Evolutionary conservation across 1,140 invertebrate genomes (phyloP).

Genomic region (Papilio polyxenes): DNA sequence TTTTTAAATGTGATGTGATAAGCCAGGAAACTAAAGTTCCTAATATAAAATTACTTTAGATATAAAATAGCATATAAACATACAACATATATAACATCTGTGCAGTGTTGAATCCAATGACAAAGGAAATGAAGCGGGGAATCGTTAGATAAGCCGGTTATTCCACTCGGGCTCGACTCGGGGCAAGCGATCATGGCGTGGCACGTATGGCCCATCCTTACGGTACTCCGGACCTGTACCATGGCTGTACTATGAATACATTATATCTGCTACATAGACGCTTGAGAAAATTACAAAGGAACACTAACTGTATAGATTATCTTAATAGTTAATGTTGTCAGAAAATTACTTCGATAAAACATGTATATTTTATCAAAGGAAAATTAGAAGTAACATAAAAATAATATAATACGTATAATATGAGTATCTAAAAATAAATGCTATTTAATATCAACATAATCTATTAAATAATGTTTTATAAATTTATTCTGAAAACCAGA

Average conservation of each 20-base stretch:
- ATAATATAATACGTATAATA: no score
- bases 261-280: slow-evolving; percentile 23
- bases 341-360: neutral
- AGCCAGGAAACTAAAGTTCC: neutral
- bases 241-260: slow-evolving; percentile 41
- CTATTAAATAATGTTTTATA: no score
- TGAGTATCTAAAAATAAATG: no score
- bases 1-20: no score
- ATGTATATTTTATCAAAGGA: no score
- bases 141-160: slow-evolving; percentile 64
- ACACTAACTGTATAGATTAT: neutral
- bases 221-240: slow-evolving; percentile 63
- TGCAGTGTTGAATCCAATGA: slow-evolving; percentile 51
- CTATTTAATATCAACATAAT: no score
- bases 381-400: no score
- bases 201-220: slow-evolving; percentile 65
- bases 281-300: neutral
- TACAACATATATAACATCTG: slow-evolving; percentile 4
- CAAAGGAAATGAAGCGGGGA: slow-evolving; percentile 58
- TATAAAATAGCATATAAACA: neutral
- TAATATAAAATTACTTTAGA: neutral
- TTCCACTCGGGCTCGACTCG: slow-evolving; percentile 45
- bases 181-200: slow-evolving; percentile 42
- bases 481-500: no score
- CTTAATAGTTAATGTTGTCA: neutral